These are phyloP conservation scores for Pseudomugil tenellus DNA, from an alignment of 2,797 vertebrate species.

Conservation along the genomic window DNA sequence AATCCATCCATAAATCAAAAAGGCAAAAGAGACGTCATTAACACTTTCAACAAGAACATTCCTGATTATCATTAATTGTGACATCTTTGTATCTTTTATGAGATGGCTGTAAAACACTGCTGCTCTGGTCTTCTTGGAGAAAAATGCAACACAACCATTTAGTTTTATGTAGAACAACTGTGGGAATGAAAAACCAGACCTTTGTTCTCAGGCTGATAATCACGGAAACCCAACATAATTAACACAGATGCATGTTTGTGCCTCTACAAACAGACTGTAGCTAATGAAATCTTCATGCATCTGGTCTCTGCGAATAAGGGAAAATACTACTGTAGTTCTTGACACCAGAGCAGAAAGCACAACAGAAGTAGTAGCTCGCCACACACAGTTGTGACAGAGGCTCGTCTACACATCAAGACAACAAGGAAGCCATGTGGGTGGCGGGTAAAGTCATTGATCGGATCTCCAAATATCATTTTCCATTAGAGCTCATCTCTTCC, in stretches of 20 bases:
- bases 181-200: background rate
- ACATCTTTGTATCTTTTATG: too few species aligned
- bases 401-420: slow-evolving; percentile 38
- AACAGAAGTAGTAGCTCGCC: background rate
- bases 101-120: slow-evolving; percentile 30
- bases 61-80: background rate
- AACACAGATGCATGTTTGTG: background rate
- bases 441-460: slow-evolving; percentile 39
- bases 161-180: background rate
- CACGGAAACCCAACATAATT: background rate
- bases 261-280: background rate
- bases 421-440: slow-evolving; percentile 37
- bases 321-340: background rate
- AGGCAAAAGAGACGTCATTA: background rate
- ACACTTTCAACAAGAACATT: background rate
- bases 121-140: background rate
- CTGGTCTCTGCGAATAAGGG: background rate
- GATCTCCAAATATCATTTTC: slow-evolving; percentile 75
- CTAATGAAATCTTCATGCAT: background rate
- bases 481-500: slow-evolving; percentile 60
- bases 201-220: background rate
- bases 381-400: slow-evolving; percentile 6
- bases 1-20: background rate
- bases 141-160: background rate
- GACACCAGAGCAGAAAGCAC: background rate